Percentiles rank a stretch among this genome's conserved stretches.
Conservation (phyloP, 2,888 invertebrate species). For the Fragum sueziense region DNA sequence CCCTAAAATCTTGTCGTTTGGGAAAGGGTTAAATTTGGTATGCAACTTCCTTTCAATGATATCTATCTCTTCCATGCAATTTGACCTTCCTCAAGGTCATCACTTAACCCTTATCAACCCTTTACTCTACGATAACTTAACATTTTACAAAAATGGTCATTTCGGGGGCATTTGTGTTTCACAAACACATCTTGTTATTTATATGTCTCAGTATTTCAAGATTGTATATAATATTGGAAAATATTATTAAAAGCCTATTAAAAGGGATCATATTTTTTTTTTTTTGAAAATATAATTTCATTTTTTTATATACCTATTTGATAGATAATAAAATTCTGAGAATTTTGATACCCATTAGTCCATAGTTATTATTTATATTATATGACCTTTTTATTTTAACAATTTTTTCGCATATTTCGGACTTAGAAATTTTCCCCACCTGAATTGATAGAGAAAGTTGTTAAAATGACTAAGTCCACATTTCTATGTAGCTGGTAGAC, state of each 20-base stretch:
- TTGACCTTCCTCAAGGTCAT: no score
- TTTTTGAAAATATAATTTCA: background rate
- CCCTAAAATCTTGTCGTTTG: no score
- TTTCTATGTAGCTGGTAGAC: background rate
- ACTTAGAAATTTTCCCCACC: background rate
- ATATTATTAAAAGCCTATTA: background rate
- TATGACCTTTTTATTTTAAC: background rate
- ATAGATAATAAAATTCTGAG: background rate
- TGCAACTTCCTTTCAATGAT: no score
- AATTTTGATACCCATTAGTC: slow-evolving; percentile 1
- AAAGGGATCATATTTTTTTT: background rate
- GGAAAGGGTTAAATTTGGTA: no score
- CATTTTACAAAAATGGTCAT: no score
- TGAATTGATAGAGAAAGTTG: background rate
- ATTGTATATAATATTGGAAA: background rate
- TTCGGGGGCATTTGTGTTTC: no score
- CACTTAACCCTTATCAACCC: no score
- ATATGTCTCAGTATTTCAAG: background rate
- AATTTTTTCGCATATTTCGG: background rate
- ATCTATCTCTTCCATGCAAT: no score
- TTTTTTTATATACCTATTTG: background rate
- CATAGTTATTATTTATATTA: background rate
- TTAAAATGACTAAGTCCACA: background rate
- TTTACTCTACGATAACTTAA: no score
- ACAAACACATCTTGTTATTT: no score